phyloP scores from a whole-genome alignment of 2,888 invertebrate species.

The Drosophila peninsularis region DNA sequence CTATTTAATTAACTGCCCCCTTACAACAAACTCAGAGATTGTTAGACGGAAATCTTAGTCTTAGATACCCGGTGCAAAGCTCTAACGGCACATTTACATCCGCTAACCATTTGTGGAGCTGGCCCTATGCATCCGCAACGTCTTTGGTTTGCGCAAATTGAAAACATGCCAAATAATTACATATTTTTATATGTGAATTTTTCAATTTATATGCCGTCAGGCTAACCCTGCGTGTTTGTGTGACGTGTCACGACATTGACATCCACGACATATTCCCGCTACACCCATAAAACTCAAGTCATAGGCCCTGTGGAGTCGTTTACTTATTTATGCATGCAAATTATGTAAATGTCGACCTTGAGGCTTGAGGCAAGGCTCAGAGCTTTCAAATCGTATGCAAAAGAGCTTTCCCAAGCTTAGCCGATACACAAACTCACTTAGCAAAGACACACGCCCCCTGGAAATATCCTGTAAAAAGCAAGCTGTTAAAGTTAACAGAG shows the following conservation, averaged over 20 bases:
- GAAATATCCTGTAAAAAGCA: not conserved
- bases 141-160: constrained; percentile 69
- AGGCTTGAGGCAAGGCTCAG: constrained; percentile 9
- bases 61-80: constrained; percentile 5
- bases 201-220: constrained; percentile 79
- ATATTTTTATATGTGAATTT: constrained; percentile 76
- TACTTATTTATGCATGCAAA: constrained; percentile 49
- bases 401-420: constrained; percentile 8
- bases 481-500: constrained; percentile 6
- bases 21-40: constrained; percentile 33
- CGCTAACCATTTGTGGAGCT: not conserved
- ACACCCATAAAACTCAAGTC: constrained; percentile 42
- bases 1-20: constrained; percentile 61
- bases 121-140: constrained; percentile 3
- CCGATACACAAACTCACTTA: not conserved
- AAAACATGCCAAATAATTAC: constrained; percentile 76
- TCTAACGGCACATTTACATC: constrained; percentile 18
- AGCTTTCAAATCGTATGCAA: not conserved
- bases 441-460: not conserved
- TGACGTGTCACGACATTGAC: constrained; percentile 65
- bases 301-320: constrained; percentile 34
- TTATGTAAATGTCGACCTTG: constrained; percentile 56
- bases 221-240: constrained; percentile 53
- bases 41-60: constrained; percentile 64
- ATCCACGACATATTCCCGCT: constrained; percentile 52